These are phyloP conservation scores for Propithecus coquereli DNA, from an alignment of 2,113 vertebrate species.

Conservation along the genomic window DNA sequence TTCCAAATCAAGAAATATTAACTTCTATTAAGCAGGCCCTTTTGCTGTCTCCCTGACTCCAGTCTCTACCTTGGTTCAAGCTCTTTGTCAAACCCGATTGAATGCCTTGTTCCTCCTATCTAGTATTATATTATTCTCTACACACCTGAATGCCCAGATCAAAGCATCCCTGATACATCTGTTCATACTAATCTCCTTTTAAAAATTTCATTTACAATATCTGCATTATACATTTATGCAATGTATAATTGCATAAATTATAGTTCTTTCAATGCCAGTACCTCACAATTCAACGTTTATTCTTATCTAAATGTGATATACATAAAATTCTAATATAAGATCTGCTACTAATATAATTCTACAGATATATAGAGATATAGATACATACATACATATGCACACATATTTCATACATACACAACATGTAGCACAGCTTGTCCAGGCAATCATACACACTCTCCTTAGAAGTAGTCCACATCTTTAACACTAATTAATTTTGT, in stretches of 20 bases:
- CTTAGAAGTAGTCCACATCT: neutral
- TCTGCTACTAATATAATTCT: neutral
- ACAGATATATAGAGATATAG: neutral
- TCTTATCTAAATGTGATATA: neutral
- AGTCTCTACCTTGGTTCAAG: neutral
- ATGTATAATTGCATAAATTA: neutral
- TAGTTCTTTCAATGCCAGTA: neutral
- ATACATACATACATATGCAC: neutral
- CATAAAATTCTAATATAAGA: neutral
- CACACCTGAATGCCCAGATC: neutral
- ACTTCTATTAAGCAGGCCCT: neutral
- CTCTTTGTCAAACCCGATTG: neutral
- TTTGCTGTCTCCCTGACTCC: neutral
- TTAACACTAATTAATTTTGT: slow-evolving; percentile 18
- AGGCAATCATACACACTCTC: neutral
- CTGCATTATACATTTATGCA: neutral
- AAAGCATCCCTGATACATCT: neutral
- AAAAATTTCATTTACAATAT: neutral
- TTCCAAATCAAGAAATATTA: neutral
- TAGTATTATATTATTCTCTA: neutral
- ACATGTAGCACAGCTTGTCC: neutral
- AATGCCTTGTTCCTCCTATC: neutral
- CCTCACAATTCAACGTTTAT: neutral
- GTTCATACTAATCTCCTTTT: neutral
- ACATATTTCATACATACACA: neutral